phyloP scores from a whole-genome alignment of 2,113 vertebrate genomes.

The Crotalus horridus region DNA sequence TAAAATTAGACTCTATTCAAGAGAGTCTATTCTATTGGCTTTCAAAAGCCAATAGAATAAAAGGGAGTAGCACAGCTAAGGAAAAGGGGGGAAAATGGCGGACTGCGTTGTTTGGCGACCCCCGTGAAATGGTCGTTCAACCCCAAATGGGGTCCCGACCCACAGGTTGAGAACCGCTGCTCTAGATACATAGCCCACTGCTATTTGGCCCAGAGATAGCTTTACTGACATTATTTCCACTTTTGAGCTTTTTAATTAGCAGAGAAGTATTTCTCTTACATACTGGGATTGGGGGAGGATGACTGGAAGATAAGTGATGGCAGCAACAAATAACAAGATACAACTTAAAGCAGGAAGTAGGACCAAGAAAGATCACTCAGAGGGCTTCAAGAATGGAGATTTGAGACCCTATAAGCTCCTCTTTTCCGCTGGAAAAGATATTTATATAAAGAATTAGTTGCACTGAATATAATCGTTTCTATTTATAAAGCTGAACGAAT shows the following conservation, averaged over 20 bases:
- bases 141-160: too few species aligned
- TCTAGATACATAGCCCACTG: background rate
- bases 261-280: background rate
- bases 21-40: too few species aligned
- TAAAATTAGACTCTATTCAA: too few species aligned
- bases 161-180: too few species aligned
- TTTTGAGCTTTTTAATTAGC: background rate
- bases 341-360: background rate
- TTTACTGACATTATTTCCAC: background rate
- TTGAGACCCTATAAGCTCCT: background rate
- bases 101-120: too few species aligned
- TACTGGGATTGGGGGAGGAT: background rate
- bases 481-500: constrained; percentile 35
- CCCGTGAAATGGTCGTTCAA: too few species aligned
- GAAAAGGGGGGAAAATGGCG: too few species aligned
- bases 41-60: too few species aligned
- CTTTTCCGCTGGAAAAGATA: background rate
- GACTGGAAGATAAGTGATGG: background rate
- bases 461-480: constrained; percentile 33
- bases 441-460: constrained; percentile 21
- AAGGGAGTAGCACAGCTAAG: too few species aligned
- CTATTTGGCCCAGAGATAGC: background rate
- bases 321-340: background rate
- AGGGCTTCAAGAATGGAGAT: background rate
- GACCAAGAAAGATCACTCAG: background rate